These are phyloP conservation scores for Cerceris rybyensis DNA, from an alignment of 2,888 invertebrate genomes.

Conservation along the genomic window DNA sequence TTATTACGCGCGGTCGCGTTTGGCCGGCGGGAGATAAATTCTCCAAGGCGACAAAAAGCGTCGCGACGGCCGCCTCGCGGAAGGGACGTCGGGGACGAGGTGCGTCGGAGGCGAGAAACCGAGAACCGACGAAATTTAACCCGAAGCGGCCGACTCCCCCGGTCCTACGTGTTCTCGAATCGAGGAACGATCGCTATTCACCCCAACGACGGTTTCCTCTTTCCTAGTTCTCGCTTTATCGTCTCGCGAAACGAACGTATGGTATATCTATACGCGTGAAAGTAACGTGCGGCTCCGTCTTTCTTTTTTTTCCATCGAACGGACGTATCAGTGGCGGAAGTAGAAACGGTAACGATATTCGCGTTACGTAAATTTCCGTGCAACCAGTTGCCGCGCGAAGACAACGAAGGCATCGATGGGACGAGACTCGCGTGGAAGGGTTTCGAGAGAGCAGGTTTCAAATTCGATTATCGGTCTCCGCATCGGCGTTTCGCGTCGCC, in stretches of 20 bases:
- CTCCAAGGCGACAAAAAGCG: constrained; percentile 11
- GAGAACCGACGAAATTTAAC: background rate
- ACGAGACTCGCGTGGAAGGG: no score
- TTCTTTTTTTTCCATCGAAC: no score
- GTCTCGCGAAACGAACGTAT: no score
- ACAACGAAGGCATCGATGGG: background rate
- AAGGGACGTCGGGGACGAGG: background rate
- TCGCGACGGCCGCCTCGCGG: background rate
- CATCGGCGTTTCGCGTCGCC: background rate
- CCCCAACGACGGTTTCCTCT: no score
- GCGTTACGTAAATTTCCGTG: constrained; percentile 13
- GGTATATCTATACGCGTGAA: no score
- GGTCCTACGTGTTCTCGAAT: no score
- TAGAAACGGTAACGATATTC: background rate
- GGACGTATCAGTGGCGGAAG: background rate
- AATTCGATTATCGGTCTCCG: background rate
- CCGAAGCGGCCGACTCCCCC: no score
- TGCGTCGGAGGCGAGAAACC: background rate
- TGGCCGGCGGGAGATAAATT: constrained; percentile 43
- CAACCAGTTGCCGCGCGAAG: constrained; percentile 1
- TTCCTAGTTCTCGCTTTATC: no score
- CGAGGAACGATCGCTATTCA: no score
- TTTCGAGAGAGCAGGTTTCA: no score
- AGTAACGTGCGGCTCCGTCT: no score
- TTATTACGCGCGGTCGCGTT: constrained; percentile 29